Evolutionary conservation across 2,888 invertebrate genomes (phyloP).

Genomic region (Scaptodrosophila latifasciaeformis): DNA sequence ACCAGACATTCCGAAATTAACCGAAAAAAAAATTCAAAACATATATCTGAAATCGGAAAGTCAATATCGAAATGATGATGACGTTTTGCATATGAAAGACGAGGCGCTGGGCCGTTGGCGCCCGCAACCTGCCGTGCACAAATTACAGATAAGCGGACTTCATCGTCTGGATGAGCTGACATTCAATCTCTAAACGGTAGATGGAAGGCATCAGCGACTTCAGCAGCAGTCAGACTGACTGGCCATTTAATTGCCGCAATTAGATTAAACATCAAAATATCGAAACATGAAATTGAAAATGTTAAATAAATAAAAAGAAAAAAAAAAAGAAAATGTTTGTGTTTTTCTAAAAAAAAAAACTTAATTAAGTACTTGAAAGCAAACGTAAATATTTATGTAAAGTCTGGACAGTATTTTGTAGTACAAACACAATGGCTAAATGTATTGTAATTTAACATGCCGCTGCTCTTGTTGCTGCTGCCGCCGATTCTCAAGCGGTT

Average conservation of each 20-base stretch:
- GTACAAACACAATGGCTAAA: slow-evolving; percentile 28
- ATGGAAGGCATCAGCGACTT: slow-evolving; percentile 15
- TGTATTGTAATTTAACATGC: slow-evolving; percentile 47
- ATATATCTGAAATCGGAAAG: background rate
- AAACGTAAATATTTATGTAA: slow-evolving; percentile 50
- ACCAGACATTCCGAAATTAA: background rate
- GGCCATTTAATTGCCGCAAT: slow-evolving; percentile 64
- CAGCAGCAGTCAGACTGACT: slow-evolving; percentile 9
- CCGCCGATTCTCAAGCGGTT: slow-evolving; percentile 50
- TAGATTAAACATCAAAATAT: slow-evolving; percentile 68
- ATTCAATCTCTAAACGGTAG: background rate
- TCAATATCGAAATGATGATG: too few relatives aligned
- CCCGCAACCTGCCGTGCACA: slow-evolving; percentile 15
- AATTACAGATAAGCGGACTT: background rate
- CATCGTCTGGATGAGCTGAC: background rate
- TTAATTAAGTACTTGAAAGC: slow-evolving; percentile 64
- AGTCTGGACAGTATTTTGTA: slow-evolving; percentile 32
- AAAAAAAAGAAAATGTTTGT: too few relatives aligned
- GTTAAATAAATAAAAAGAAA: too few relatives aligned
- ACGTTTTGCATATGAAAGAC: slow-evolving; percentile 63
- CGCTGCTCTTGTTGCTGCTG: too few relatives aligned
- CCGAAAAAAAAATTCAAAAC: background rate
- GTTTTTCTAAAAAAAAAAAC: slow-evolving; percentile 26
- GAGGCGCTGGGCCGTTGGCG: slow-evolving; percentile 41
- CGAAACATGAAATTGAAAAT: slow-evolving; percentile 18